Percentiles rank a stretch among this genome's conserved stretches.
Conservation (phyloP, 2,113 vertebrate genomes). For the Setophaga petechia region DNA sequence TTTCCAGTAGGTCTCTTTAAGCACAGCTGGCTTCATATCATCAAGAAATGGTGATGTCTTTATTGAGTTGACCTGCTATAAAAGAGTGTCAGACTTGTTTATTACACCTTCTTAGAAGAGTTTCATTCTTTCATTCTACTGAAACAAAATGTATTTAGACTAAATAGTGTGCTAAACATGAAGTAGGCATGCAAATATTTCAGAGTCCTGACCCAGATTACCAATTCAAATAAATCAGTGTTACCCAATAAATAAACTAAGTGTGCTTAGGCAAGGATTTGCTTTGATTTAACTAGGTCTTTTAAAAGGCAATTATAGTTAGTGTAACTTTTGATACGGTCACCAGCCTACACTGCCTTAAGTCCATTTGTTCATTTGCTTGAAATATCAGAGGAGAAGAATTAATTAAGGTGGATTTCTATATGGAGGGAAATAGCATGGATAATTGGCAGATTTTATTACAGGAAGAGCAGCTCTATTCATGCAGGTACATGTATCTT, state of each 20-base stretch:
- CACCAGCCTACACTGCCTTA: background rate
- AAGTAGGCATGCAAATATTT: conserved; percentile 27
- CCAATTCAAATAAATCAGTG: background rate
- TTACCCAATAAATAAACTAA: conserved; percentile 23
- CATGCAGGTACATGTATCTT: conserved; percentile 20
- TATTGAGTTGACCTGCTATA: conserved; percentile 27
- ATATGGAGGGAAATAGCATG: background rate
- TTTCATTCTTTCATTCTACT: conserved; percentile 8
- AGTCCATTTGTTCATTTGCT: background rate
- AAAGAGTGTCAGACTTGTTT: conserved; percentile 34
- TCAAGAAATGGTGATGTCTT: conserved; percentile 9
- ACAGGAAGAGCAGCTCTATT: background rate
- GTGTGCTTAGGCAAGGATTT: background rate
- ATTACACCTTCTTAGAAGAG: conserved; percentile 33
- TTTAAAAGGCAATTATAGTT: background rate
- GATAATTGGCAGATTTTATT: background rate
- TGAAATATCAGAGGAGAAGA: background rate
- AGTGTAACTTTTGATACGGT: background rate
- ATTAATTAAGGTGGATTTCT: background rate
- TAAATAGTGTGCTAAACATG: conserved; percentile 15
- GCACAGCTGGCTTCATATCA: conserved; percentile 1
- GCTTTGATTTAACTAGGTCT: background rate
- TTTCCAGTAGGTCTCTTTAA: background rate
- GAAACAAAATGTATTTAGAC: conserved; percentile 11
- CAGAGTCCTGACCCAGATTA: conserved; percentile 1